A percentile compares a stretch with the other conserved stretches of the same genome.
Evolutionary conservation across 2,797 vertebrate species (phyloP).

Genomic region (Clamator glandarius): DNA sequence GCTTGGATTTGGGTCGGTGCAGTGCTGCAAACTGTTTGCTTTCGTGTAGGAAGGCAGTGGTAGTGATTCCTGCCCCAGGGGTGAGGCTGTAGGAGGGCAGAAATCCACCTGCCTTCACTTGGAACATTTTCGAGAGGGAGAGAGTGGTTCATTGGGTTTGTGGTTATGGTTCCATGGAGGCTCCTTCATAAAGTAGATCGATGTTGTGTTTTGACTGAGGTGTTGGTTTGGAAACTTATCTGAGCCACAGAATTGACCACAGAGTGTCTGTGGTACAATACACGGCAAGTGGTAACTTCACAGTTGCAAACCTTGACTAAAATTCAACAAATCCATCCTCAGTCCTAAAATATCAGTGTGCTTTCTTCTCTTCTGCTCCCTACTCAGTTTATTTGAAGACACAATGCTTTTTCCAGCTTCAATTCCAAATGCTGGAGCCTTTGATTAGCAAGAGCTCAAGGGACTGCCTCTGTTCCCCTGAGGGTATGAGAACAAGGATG

Average conservation of each 20-base stretch:
- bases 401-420: neutral
- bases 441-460: neutral
- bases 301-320: neutral
- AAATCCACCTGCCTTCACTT: neutral
- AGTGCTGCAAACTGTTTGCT: neutral
- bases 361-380: neutral
- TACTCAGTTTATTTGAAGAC: neutral
- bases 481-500: neutral
- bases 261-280: neutral
- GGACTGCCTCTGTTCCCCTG: neutral
- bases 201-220: neutral
- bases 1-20: fast-evolving
- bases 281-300: neutral
- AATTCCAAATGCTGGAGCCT: neutral
- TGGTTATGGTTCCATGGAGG: fast-evolving
- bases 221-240: neutral
- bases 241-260: neutral
- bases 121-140: neutral
- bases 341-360: neutral
- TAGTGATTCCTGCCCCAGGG: neutral
- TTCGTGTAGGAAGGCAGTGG: neutral
- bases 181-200: neutral
- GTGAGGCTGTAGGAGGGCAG: neutral
- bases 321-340: neutral
- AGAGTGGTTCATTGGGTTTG: neutral